Evolutionary conservation across 2,888 invertebrate species (phyloP), one percentile per base, ranked within the genome.

Genomic region (Chesias legatella): DNA sequence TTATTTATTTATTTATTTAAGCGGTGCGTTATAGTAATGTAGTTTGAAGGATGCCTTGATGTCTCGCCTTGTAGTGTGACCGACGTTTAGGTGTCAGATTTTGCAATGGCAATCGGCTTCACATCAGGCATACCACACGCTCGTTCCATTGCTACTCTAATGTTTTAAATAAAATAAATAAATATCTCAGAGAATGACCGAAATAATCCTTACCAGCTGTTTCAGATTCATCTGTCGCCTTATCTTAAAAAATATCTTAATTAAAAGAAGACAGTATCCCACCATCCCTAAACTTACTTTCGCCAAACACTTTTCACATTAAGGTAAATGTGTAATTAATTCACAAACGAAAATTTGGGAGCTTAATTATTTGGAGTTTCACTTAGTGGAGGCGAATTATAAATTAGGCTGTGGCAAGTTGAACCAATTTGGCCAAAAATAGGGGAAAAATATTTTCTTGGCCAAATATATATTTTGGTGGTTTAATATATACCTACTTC

Each of bases 281-380:
- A 32, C 49, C 33, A 43, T 45, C 34, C 37, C 7, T 36, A 40
- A 54, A 55, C 52, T 50, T 50, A 50, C 52, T 52, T 43, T 47
- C 50, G 35, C 48, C 32, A 29, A 52, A 52, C 52, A 52, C 48
- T 52, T 55, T 55, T 39, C 46, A 42, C 55, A 45, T 55, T 55
- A 55, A 52, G 50, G 52, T 50, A 43, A 55, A 55, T 55, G 52
- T 43, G 50, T 52, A 52, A 55, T 55, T 55, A 52, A 52, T 52
- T 52, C 43, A 9, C 38, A 31, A 52, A 52, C 48, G 46, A 50
- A 52, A 48, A 55, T 48, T 55, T 29, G 45, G 41, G 22, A 34
- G 39, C 36, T 47, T 49, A 47, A 49, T 52, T 47, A 44, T 49
- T 47, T 48, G 24, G 23, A 43, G 43, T 45, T 46, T 38, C 38